A percentile compares a stretch with the other conserved stretches of the same genome.
phyloP scores from a whole-genome alignment of 2,888 invertebrate species.

The Halictus quadricinctus region DNA sequence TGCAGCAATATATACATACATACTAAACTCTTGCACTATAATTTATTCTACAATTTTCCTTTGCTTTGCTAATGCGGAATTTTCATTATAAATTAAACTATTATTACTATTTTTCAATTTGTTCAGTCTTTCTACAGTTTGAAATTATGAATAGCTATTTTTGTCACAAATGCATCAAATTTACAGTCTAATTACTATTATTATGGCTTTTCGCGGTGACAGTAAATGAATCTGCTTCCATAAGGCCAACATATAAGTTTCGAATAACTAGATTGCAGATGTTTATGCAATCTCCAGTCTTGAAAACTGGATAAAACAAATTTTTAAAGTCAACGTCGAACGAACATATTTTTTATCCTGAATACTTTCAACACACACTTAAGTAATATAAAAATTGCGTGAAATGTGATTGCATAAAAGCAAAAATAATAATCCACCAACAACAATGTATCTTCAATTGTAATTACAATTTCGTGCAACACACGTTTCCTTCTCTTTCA shows the following conservation, averaged over 20 bases:
- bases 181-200: neutral
- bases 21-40: too few species aligned
- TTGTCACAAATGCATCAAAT: too few species aligned
- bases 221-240: neutral
- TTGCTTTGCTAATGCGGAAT: too few species aligned
- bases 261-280: neutral
- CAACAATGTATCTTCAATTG: neutral
- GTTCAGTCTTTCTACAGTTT: too few species aligned
- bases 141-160: too few species aligned
- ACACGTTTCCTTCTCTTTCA: neutral
- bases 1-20: neutral
- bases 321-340: neutral
- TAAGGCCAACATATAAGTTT: neutral
- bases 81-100: too few species aligned
- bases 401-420: neutral
- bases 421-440: neutral
- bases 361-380: neutral
- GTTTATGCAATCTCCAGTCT: neutral
- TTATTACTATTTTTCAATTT: too few species aligned
- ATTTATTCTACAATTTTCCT: too few species aligned
- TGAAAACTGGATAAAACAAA: constrained; percentile 1
- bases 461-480: neutral
- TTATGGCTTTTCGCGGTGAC: neutral
- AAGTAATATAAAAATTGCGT: neutral
- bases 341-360: neutral